Evolutionary conservation across 2,797 vertebrate genomes (phyloP), one percentile per base, ranked within the genome.

Genomic region (Thamnophis elegans): DNA sequence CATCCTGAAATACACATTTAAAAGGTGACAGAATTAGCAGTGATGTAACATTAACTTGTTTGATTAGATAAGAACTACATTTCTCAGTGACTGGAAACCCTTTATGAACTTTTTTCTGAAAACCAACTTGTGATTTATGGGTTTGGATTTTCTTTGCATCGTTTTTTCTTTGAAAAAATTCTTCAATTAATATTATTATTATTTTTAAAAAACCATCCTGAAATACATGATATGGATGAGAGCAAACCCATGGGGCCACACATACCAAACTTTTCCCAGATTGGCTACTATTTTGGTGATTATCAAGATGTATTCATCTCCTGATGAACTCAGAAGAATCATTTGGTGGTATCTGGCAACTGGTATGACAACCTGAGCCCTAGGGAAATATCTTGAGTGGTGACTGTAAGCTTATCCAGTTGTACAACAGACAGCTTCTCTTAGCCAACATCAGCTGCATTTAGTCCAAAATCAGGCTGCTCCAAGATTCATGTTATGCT

Each of bases 401-500:
- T 82, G 55, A 13, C 55, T 82, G 14, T 58, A 16, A 51, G 53
- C 14, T 91, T 51, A 36, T 82, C 55, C 32, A 32, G 59, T 91
- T 51, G 54, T 16, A n/a, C 42, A 82, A 62, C 58, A 25, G 25
- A n/a, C 56, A 93, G 18, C 89, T 88, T 90, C n/a, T 87, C 32
- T 59, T 42, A 82, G 85, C 85, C 92, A 91, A 87, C 36, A 82
- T 53, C 12, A 78, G 47, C 85, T 42, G 54, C 53, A 62, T 53
- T 28, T 73, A 73, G 3, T 87, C 82, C 54, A 90, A 73, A 4
- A 90, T 28, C 32, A 5, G 20, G 9, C 55, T 93, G 54, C 22
- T 86, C 59, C 78, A 92, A 89, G 59, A 22, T 13, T 90, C 59
- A 90, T 87, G 85, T 90, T 54, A 89, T 86, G 59, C 32, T 92